phyloP scores from a whole-genome alignment of 2,113 vertebrate genomes.

The Acrocephalus kingi region DNA sequence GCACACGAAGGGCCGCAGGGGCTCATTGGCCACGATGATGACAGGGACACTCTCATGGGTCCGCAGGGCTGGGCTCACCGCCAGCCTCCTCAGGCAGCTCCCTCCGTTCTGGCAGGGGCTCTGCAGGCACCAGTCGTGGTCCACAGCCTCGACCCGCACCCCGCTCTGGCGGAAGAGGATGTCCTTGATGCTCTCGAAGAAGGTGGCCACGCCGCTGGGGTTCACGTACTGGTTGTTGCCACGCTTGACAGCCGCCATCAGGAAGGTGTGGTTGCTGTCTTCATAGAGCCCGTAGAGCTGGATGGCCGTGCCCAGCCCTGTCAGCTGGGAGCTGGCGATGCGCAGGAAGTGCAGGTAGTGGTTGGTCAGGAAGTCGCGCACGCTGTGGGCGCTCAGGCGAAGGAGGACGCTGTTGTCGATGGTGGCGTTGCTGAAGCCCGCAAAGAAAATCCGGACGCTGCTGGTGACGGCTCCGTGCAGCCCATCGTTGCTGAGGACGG shows the following conservation, averaged over 20 bases:
- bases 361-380: constrained; percentile 86
- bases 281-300: constrained; percentile 89
- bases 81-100: constrained; percentile 86
- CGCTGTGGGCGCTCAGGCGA: constrained; percentile 77
- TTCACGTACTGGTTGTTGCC: constrained; percentile 87
- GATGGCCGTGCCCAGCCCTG: constrained; percentile 87
- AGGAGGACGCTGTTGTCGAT: constrained; percentile 95
- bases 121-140: constrained; percentile 89
- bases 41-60: constrained; percentile 87
- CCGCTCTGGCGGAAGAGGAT: constrained; percentile 89
- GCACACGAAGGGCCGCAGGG: constrained; percentile 88
- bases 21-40: constrained; percentile 86
- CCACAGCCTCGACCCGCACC: constrained; percentile 88
- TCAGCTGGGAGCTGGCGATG: constrained; percentile 88
- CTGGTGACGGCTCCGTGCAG: constrained; percentile 86
- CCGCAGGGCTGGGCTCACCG: constrained; percentile 76
- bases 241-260: constrained; percentile 88
- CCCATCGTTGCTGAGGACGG: constrained; percentile 86
- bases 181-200: constrained; percentile 97
- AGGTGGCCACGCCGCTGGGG: constrained; percentile 91
- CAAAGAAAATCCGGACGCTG: constrained; percentile 84
- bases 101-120: constrained; percentile 93
- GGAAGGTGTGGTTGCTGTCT: constrained; percentile 87
- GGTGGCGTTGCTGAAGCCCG: constrained; percentile 86
- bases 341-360: constrained; percentile 94